Conservation (phyloP, 2,888 invertebrate genomes). For the Drepana falcataria region DNA sequence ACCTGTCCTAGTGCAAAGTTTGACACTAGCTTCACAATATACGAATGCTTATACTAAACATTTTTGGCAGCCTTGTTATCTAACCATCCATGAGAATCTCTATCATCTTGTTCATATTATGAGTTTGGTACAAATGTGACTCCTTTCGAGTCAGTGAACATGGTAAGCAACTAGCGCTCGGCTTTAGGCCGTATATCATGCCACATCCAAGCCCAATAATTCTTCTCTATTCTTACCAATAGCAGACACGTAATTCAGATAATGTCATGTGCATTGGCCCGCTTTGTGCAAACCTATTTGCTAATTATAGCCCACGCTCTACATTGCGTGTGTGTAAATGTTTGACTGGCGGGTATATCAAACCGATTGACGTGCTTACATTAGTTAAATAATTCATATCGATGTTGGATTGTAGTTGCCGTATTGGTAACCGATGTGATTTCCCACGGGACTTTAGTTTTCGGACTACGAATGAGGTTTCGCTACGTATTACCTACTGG, state of each 20-base stretch:
- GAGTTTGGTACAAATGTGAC: no score
- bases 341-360: conserved; percentile 5
- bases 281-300: conserved; percentile 35
- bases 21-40: no score
- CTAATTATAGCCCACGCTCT: conserved; percentile 31
- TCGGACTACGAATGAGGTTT: neutral
- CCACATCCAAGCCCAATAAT: neutral
- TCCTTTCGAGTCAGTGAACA: no score
- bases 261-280: neutral
- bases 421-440: neutral
- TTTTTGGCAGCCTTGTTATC: no score
- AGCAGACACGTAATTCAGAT: neutral
- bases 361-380: conserved; percentile 16
- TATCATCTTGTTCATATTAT: no score
- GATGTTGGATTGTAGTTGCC: neutral
- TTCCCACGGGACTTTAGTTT: neutral
- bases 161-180: no score
- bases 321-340: conserved; percentile 3
- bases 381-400: conserved; percentile 2
- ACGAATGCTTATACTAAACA: no score
- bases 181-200: neutral
- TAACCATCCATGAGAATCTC: no score
- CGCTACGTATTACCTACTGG: neutral
- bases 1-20: no score
- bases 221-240: neutral